Evolutionary conservation across 2,888 invertebrate species (phyloP).

Genomic region (Platerodrilus igneus): DNA sequence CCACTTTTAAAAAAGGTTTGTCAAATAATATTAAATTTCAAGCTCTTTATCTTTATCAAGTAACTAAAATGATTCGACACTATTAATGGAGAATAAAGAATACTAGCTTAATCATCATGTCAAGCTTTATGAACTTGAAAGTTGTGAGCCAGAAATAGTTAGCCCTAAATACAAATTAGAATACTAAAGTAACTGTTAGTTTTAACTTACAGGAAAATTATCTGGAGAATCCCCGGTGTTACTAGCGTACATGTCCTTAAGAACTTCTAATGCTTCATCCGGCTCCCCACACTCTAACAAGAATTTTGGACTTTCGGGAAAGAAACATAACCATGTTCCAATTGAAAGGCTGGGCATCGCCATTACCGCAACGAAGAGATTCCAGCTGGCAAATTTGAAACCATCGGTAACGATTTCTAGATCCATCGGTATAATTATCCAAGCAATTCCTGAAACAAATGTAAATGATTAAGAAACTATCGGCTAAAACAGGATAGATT

Average conservation of each 20-base stretch:
- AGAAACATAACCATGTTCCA: slow-evolving; percentile 65
- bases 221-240: slow-evolving; percentile 68
- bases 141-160: too few relatives aligned
- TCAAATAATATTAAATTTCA: too few relatives aligned
- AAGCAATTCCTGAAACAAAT: slow-evolving; percentile 69
- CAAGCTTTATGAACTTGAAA: too few relatives aligned
- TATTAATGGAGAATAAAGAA: too few relatives aligned
- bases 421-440: slow-evolving; percentile 70
- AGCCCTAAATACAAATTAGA: too few relatives aligned
- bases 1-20: too few relatives aligned
- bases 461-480: too few relatives aligned
- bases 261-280: slow-evolving; percentile 65
- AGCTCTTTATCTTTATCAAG: too few relatives aligned
- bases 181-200: too few relatives aligned
- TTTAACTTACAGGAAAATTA: slow-evolving; percentile 67
- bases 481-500: too few relatives aligned
- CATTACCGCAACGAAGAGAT: slow-evolving; percentile 72
- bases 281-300: slow-evolving; percentile 75
- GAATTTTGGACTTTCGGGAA: slow-evolving; percentile 81
- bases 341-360: slow-evolving; percentile 65
- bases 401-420: slow-evolving; percentile 55
- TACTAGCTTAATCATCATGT: too few relatives aligned
- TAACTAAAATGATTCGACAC: too few relatives aligned
- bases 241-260: slow-evolving; percentile 63
- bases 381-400: slow-evolving; percentile 75